Conservation (phyloP, 2,797 vertebrate genomes). For the Leptatherina wallacei region DNA sequence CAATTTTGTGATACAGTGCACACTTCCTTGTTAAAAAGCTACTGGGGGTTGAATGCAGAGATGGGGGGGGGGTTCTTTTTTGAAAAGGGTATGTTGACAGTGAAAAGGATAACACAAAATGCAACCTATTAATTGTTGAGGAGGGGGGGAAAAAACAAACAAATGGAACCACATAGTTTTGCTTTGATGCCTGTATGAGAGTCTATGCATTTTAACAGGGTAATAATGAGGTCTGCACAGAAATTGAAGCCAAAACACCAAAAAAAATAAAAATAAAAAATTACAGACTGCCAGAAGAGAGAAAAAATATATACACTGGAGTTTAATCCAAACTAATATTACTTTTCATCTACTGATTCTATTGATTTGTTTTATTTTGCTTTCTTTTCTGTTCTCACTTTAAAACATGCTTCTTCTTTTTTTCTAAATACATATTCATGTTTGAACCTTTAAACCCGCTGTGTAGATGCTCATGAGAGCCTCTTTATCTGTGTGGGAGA, state of each 20-base stretch:
- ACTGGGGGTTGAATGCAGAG: slow-evolving; percentile 10
- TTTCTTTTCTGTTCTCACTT: background rate
- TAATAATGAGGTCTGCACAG: background rate
- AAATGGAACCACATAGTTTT: background rate
- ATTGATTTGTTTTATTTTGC: background rate
- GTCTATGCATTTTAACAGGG: background rate
- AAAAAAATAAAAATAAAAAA: background rate
- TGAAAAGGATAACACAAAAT: slow-evolving; percentile 10
- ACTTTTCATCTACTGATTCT: background rate
- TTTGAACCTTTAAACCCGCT: slow-evolving; percentile 34
- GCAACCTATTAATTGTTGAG: background rate
- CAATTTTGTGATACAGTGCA: slow-evolving; percentile 74
- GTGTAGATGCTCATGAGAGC: slow-evolving; percentile 37
- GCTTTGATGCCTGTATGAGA: background rate
- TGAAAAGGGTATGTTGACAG: slow-evolving; percentile 41
- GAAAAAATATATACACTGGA: background rate
- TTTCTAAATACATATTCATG: slow-evolving; percentile 33
- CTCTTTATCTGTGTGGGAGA: slow-evolving; percentile 38
- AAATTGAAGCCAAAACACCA: background rate
- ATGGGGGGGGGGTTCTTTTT: slow-evolving; percentile 29
- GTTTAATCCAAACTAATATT: background rate
- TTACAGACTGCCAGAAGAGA: background rate
- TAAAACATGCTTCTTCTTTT: background rate
- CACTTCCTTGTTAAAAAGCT: slow-evolving; percentile 67
- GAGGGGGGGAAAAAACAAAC: background rate